Conservation (phyloP, 2,888 invertebrate genomes). For the Altica lythri region DNA sequence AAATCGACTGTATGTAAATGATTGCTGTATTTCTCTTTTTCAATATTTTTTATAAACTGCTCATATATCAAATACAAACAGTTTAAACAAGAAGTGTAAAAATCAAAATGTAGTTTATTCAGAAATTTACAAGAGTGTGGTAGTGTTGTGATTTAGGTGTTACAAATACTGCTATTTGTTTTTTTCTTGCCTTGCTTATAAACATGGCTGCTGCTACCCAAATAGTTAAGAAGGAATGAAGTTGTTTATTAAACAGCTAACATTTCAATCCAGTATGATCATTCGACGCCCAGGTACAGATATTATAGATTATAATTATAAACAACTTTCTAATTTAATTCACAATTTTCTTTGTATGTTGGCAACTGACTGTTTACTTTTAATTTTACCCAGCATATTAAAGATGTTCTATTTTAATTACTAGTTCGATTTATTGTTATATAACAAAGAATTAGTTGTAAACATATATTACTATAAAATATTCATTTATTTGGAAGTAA, state of each 20-base stretch:
- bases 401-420: too few species aligned
- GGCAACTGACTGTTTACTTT: too few species aligned
- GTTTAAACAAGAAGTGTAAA: constrained; percentile 3
- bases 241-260: constrained; percentile 34
- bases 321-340: background rate
- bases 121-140: constrained; percentile 1
- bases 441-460: too few species aligned
- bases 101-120: constrained; percentile 18
- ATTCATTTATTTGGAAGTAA: too few species aligned
- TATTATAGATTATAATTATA: constrained; percentile 1
- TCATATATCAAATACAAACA: constrained; percentile 6
- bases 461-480: too few species aligned
- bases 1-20: constrained; percentile 8
- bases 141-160: constrained; percentile 17
- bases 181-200: constrained; percentile 49
- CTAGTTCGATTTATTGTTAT: too few species aligned
- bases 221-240: constrained; percentile 41
- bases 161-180: constrained; percentile 25
- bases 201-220: constrained; percentile 55
- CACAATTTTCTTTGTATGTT: too few species aligned
- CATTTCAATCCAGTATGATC: constrained; percentile 45
- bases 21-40: constrained; percentile 10
- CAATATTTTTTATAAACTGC: constrained; percentile 13
- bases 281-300: constrained; percentile 53
- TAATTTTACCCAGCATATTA: too few species aligned